phyloP scores from a whole-genome alignment of 2,797 vertebrate genomes.

The Glossophaga mutica region DNA sequence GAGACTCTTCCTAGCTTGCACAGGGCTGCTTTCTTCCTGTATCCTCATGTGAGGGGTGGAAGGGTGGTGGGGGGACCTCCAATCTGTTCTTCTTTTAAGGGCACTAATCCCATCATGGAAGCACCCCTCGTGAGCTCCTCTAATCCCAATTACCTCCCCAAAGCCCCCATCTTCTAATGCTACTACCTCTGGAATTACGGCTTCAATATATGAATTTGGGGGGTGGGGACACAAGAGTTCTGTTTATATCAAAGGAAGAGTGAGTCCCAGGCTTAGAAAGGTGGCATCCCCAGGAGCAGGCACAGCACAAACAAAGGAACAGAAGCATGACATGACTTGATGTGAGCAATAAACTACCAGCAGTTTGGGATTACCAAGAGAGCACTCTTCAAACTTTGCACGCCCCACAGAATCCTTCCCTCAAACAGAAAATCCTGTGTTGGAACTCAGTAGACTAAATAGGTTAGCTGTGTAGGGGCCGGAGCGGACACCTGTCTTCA shows the following conservation, averaged over 20 bases:
- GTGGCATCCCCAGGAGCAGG: background rate
- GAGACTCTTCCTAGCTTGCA: background rate
- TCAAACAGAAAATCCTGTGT: background rate
- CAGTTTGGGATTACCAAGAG: background rate
- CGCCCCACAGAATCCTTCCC: background rate
- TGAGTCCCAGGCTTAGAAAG: background rate
- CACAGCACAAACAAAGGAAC: background rate
- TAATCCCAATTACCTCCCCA: background rate
- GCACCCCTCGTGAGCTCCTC: background rate
- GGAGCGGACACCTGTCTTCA: background rate
- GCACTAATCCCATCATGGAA: background rate
- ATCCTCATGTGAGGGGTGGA: background rate
- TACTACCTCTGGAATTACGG: background rate
- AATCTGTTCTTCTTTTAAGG: background rate
- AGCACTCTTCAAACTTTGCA: no score
- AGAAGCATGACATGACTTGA: background rate
- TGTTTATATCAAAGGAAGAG: background rate
- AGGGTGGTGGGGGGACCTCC: no score
- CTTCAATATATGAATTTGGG: background rate
- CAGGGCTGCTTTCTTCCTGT: background rate
- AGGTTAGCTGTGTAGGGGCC: background rate
- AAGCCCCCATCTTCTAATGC: background rate
- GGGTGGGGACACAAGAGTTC: background rate
- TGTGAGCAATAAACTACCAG: background rate
- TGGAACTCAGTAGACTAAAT: background rate